Evolutionary conservation across 2,888 invertebrate genomes (phyloP).

Genomic region (Lepidochitona cinerea): DNA sequence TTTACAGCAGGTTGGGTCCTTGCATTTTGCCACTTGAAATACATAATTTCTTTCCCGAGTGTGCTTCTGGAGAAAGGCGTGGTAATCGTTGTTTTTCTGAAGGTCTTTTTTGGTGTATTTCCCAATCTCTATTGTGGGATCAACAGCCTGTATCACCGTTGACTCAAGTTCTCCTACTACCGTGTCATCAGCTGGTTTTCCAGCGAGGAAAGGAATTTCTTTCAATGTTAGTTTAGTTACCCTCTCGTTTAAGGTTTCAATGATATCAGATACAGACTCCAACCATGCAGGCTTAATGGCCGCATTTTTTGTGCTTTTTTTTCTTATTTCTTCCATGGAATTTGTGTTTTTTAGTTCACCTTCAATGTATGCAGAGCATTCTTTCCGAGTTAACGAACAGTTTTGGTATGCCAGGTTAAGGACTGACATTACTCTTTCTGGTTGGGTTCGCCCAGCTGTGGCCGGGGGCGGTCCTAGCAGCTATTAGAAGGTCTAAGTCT

Average conservation of each 20-base stretch:
- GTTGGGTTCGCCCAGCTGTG: conserved; percentile 33
- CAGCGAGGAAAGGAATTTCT: not conserved
- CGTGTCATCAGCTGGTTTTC: not conserved
- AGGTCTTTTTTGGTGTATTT: not conserved
- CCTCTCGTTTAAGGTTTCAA: conserved; percentile 15
- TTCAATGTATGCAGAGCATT: conserved; percentile 19
- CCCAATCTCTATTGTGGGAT: not conserved
- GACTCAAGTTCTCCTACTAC: not conserved
- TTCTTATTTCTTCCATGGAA: conserved; percentile 28
- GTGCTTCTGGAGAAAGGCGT: conserved; percentile 18
- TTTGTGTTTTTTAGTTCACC: conserved; percentile 15
- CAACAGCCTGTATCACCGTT: not conserved
- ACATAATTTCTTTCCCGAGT: conserved; percentile 24
- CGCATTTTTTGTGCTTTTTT: conserved; percentile 21
- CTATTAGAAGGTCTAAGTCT: conserved; percentile 27
- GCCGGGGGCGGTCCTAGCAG: conserved; percentile 24
- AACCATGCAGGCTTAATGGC: conserved; percentile 20
- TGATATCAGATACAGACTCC: conserved; percentile 12
- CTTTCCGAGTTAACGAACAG: conserved; percentile 17
- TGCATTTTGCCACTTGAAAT: conserved; percentile 27
- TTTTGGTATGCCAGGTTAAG: conserved; percentile 35
- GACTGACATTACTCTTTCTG: conserved; percentile 31
- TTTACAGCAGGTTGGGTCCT: conserved; percentile 16
- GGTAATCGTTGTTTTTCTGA: conserved; percentile 5
- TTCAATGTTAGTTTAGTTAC: conserved; percentile 10